Evolutionary conservation across 2,888 invertebrate species (phyloP).

Genomic region (Leptinotarsa rubiginosa): DNA sequence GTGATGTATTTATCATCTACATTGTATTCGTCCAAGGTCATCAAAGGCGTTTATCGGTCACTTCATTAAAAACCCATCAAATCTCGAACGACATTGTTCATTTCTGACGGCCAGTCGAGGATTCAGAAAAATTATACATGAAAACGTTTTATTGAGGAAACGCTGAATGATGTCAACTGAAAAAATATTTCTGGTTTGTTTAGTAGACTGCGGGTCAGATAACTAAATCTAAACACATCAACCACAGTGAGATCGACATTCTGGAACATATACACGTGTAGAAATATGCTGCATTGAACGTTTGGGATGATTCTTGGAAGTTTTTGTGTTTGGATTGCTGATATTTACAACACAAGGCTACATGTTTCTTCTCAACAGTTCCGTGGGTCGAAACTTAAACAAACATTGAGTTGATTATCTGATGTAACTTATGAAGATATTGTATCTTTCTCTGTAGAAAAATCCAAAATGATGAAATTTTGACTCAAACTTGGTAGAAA

Average conservation of each 20-base stretch:
- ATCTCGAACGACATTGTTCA: not conserved
- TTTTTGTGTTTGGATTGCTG: not conserved
- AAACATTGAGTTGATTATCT: too few species aligned
- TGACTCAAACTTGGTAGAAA: too few species aligned
- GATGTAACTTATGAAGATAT: too few species aligned
- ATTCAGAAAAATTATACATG: not conserved
- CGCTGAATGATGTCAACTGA: not conserved
- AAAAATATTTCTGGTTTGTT: not conserved
- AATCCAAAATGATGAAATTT: too few species aligned
- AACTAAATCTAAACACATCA: conserved; percentile 2
- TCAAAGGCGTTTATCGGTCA: not conserved
- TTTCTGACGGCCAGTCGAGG: not conserved
- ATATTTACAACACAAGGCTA: not conserved
- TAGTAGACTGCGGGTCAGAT: not conserved
- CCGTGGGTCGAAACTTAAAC: not conserved
- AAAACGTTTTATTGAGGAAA: conserved; percentile 2
- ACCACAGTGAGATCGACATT: not conserved
- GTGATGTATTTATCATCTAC: not conserved
- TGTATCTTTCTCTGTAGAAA: too few species aligned
- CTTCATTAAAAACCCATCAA: not conserved
- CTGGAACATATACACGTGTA: conserved; percentile 1
- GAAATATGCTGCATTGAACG: not conserved
- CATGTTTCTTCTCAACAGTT: not conserved
- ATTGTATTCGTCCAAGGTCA: not conserved
- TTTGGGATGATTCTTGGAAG: conserved; percentile 4